Base-by-base conservation (phyloP, 2,797 vertebrate genomes). In the Phrynocephalus guinanensis region DNA sequence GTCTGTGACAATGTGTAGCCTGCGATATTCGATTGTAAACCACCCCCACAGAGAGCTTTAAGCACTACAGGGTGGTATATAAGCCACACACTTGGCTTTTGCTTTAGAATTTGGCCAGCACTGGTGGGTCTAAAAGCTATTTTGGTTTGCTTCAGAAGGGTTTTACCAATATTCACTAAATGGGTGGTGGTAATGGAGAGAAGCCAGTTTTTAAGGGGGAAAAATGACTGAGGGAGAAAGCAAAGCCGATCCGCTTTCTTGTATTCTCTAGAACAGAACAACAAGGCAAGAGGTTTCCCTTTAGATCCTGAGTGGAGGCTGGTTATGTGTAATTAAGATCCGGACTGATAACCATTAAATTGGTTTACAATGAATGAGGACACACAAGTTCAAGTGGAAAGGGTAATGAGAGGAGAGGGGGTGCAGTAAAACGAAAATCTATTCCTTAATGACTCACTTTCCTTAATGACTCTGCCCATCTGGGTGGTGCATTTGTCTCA, bases 321-420 rank as follows among this genome's bases (percentile, higher is more conserved):
- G 90, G 70, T 88, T 88, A 60, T n/a, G 83, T 28, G 56, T 84
- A 24, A 71, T 71, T 0, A 6, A 85, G 67, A 82, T 91, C 83
- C 92, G 89, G 92, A 2, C n/a, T 50, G 94, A 90, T 91, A 89
- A 67, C 76, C 73, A 7, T 79, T 11, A 15, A 77, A 67, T 26
- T 88, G 88, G 92, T 88, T 87, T 89, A 90, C 91, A 28, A 2
- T 79, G 85, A 77, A 63, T 22, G 0, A n/a, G 80, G 78, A 80
- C 26, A 1, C 66, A 90, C 91, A 90, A 82, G 1, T 86, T 91
- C 87, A 72, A 91, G 92, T 79, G 90, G 91, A 91, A 13, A n/a
- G 86, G 76, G 89, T 78, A 86, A 90, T 83, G 24, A 79, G 85
- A 82, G 93, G 89, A 91, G 87, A 85, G 86, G 52, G 86, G 52